Base-by-base conservation (phyloP, 2,797 vertebrate species). In the Spinus olivaceus region DNA sequence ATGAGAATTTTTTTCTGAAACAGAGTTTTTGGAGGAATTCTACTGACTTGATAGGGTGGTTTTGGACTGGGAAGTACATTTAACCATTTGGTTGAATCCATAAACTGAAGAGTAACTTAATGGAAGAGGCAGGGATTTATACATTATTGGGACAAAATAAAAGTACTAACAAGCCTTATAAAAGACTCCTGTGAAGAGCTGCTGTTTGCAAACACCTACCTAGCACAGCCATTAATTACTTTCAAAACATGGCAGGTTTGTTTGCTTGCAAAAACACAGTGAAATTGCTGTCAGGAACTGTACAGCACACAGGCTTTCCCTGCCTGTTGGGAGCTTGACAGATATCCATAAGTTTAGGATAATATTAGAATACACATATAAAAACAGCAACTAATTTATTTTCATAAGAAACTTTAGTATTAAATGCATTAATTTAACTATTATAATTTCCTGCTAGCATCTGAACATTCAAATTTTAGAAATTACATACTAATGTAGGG, bases 11-110 rank as follows among this genome's bases (percentile, higher is more conserved):
- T 91, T 90, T 96, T 77, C 65, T 95, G 74, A 88, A 53, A 90
- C 61, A 88, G 86, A 83, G 87, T 86, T 95, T 96, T 70, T 46
- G 60, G 60, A 90, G 44, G n/a, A 53, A 90, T 92, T 96, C 78
- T 93, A 79, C 51, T 59, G 69, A 77, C 83, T 39, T 95, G 67
- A 96, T 95, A 80, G 78, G 44, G 94, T 94, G 81, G 57, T 96
- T 94, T 42, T 73, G 44, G 80, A 94, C 70, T 71, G 60, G n/a
- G 12, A 30, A 77, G 85, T 92, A 67, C 32, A n/a, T 91, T 97
- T 96, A 94, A 83, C 70, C n/a, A 61, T 89, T 96, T 95, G 70
- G 27, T 23, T 85, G 41, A 84, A 96, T 78, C 53, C 54, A 64
- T 81, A 67, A 90, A 61, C 50, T 71, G 80, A 87, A 91, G 54